A percentile compares a stretch with the other conserved stretches of the same genome.
phyloP scores from a whole-genome alignment of 2,888 invertebrate species.

The Coecobrya sp. region DNA sequence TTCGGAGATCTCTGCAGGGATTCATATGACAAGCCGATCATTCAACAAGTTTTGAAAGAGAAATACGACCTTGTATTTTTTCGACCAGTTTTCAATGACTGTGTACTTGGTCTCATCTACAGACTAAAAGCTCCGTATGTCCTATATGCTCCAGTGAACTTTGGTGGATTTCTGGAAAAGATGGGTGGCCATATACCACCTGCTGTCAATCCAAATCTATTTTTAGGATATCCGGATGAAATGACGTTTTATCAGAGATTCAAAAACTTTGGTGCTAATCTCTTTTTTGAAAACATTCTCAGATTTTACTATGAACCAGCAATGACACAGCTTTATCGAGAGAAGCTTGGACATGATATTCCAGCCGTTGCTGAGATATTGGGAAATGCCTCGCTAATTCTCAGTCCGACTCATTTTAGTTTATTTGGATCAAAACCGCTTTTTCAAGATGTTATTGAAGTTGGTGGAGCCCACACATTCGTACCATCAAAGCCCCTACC shows the following conservation, averaged over 20 bases:
- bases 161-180: too few species aligned
- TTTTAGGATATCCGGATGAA: conserved; percentile 84
- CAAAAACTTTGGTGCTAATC: conserved; percentile 86
- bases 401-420: conserved; percentile 87
- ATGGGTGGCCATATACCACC: conserved; percentile 86
- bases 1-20: conserved; percentile 56
- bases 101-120: conserved; percentile 86
- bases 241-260: conserved; percentile 87
- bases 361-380: conserved; percentile 57
- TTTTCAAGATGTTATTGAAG: conserved; percentile 86
- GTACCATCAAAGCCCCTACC: conserved; percentile 84
- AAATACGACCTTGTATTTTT: conserved; percentile 87
- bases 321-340: conserved; percentile 73
- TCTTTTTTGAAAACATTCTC: conserved; percentile 87
- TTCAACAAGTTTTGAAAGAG: conserved; percentile 76
- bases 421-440: conserved; percentile 85
- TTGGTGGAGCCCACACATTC: conserved; percentile 87
- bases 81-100: conserved; percentile 87
- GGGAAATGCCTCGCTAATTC: conserved; percentile 86
- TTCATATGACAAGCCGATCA: conserved; percentile 76
- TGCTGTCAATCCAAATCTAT: conserved; percentile 87
- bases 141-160: too few species aligned
- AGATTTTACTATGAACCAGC: conserved; percentile 87
- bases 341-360: conserved; percentile 73
- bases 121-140: conserved; percentile 87